A percentile compares a stretch with the other conserved stretches of the same genome.
These are phyloP conservation scores for Coracias cyanogaster DNA, from an alignment of 2,797 vertebrate species.

Conservation along the genomic window DNA sequence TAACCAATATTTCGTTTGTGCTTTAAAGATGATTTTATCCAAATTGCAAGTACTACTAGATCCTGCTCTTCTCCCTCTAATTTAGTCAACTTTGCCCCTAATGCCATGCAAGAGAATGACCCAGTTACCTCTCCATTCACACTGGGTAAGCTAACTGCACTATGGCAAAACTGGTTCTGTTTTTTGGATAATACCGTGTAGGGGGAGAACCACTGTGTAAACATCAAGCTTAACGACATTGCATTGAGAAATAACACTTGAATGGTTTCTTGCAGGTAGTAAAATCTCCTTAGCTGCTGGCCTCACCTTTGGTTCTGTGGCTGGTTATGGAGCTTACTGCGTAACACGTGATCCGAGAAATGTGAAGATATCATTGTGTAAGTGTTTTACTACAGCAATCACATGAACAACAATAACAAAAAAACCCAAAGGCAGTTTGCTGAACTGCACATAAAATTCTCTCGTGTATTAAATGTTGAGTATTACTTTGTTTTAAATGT, in stretches of 20 bases:
- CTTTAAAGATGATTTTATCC: background rate
- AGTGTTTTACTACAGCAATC: conserved; percentile 72
- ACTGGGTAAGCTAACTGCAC: background rate
- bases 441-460: background rate
- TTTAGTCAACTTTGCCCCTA: background rate
- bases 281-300: conserved; percentile 90
- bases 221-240: background rate
- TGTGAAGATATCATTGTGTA: conserved; percentile 88
- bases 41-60: background rate
- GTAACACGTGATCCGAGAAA: conserved; percentile 84
- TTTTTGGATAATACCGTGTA: background rate
- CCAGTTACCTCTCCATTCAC: background rate
- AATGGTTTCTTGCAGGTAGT: conserved; percentile 82
- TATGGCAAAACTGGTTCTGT: background rate
- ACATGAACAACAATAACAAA: background rate
- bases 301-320: conserved; percentile 86
- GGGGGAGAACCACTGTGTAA: background rate
- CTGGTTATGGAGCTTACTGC: conserved; percentile 89
- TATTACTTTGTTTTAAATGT: background rate
- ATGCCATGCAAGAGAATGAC: background rate
- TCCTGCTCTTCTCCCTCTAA: background rate
- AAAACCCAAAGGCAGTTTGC: background rate
- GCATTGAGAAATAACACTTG: background rate
- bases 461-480: background rate
- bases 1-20: background rate